A percentile compares a stretch with the other conserved stretches of the same genome.
Conservation (phyloP, 2,888 invertebrate species). For the Tenthredo scrophulariae region DNA sequence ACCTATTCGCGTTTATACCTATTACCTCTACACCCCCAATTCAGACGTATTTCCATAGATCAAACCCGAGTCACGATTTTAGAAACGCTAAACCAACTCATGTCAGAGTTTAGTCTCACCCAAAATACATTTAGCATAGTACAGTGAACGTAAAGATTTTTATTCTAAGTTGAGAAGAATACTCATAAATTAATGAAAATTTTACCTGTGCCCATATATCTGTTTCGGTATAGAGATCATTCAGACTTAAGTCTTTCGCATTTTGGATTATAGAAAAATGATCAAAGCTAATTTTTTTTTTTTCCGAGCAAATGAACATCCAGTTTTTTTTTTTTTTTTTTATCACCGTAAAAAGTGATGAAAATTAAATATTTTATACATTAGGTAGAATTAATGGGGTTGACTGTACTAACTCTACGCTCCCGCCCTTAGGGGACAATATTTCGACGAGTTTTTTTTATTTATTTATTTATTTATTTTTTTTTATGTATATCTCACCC, state of each 20-base stretch:
- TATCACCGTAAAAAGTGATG: background rate
- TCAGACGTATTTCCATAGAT: constrained; percentile 30
- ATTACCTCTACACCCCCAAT: background rate
- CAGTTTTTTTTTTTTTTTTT: background rate
- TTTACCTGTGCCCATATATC: no score
- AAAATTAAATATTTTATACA: background rate
- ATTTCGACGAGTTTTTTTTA: background rate
- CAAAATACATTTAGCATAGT: background rate
- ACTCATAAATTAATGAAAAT: no score
- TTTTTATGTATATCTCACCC: background rate
- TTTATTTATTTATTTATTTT: background rate
- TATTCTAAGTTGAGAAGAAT: no score
- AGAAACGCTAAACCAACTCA: constrained; percentile 4
- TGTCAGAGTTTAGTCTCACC: background rate
- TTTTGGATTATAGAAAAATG: no score
- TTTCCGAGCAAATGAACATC: background rate
- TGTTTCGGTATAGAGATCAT: no score
- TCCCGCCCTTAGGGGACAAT: background rate
- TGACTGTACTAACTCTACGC: background rate
- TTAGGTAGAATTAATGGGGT: background rate
- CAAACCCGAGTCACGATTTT: constrained; percentile 29
- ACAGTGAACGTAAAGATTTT: background rate
- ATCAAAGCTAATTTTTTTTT: no score
- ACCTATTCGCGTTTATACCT: background rate
- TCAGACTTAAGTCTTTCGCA: no score